These are phyloP conservation scores for Meloidogyne hapla DNA, from an alignment of 1,140 invertebrate genomes.

Conservation along the genomic window DNA sequence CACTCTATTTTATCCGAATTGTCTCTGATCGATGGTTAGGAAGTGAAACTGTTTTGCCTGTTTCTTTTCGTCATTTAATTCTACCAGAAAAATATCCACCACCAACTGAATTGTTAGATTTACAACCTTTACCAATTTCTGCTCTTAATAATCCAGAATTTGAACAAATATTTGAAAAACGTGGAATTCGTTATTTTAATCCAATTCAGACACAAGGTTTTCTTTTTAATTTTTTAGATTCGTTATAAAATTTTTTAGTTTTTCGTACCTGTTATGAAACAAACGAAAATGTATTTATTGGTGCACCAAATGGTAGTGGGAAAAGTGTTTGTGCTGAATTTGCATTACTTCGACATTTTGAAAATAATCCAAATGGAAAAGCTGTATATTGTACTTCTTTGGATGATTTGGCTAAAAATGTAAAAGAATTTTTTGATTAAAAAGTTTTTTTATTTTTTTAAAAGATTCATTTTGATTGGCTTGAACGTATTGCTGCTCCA, in stretches of 20 bases:
- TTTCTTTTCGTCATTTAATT: constrained; percentile 94
- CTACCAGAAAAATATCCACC: constrained; percentile 96
- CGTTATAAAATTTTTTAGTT: constrained; percentile 68
- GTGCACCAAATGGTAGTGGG: constrained; percentile 92
- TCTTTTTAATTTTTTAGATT: constrained; percentile 14
- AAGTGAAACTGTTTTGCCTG: constrained; percentile 89
- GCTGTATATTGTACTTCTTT: constrained; percentile 92
- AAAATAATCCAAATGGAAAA: constrained; percentile 71
- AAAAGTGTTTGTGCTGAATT: constrained; percentile 97
- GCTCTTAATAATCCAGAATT: constrained; percentile 77
- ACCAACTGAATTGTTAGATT: constrained; percentile 93
- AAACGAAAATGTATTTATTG: constrained; percentile 97
- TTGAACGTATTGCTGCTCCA: constrained; percentile 78
- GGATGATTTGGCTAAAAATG: constrained; percentile 83
- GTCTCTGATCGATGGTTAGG: constrained; percentile 69
- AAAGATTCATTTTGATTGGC: constrained; percentile 82
- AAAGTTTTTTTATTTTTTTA: constrained; percentile 5
- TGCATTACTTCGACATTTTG: constrained; percentile 84
- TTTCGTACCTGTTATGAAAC: constrained; percentile 98
- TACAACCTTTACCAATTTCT: constrained; percentile 87
- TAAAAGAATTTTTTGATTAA: constrained; percentile 18
- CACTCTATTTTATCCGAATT: constrained; percentile 89
- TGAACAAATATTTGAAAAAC: constrained; percentile 80
- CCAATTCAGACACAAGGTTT: constrained; percentile 90
- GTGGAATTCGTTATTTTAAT: constrained; percentile 86